Evolutionary conservation across 1,140 invertebrate species (phyloP), one percentile per base, ranked within the genome.

Genomic region (Triops cancriformis): DNA sequence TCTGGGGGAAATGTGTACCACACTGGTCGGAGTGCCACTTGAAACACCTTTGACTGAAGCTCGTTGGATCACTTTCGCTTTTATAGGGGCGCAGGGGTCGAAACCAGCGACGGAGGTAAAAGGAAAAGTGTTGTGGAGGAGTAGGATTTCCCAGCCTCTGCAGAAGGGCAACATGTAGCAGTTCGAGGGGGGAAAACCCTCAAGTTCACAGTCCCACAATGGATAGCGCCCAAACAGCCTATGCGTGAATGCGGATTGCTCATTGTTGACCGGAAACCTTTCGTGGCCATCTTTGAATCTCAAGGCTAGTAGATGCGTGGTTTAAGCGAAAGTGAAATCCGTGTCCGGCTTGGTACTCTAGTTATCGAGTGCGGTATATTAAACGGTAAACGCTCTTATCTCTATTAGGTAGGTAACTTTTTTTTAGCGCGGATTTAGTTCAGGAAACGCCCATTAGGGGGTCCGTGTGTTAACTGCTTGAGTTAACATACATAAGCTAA

Each of bases 41-140:
- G 51, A 64, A 64, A 64, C 51, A 64, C 51, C 23, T 64, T 64
- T 64, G 51, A 9, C 51, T 64, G 51, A 37, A 64, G 51, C 51
- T 64, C 7, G 51, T 64, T 14, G 0, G 51, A 64, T 64, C n/a
- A 64, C 51, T 64, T 64, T 64, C 51, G 51, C 51, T 64, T 64
- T 64, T 64, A 64, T 64, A 64, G 23, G 51, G 51, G 51, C 51
- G 23, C 51, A 64, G 51, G 14, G 51, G 51, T 64, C 51, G 9
- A 6, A 10, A 23, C 51, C 51, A 23, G 7, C 0, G 23, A 18
- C 51, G 51, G 23, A 64, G 51, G 31, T 37, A 37, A 64, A 64
- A 64, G 51, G 51, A 64, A 64, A 64, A 23, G 51, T 64, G 51
- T 64, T 64, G 31, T 37, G 23, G n/a, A 64, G 51, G 51, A 64